These are phyloP conservation scores for Cremastobaeus sp. DNA, from an alignment of 2,888 invertebrate genomes.

Conservation along the genomic window DNA sequence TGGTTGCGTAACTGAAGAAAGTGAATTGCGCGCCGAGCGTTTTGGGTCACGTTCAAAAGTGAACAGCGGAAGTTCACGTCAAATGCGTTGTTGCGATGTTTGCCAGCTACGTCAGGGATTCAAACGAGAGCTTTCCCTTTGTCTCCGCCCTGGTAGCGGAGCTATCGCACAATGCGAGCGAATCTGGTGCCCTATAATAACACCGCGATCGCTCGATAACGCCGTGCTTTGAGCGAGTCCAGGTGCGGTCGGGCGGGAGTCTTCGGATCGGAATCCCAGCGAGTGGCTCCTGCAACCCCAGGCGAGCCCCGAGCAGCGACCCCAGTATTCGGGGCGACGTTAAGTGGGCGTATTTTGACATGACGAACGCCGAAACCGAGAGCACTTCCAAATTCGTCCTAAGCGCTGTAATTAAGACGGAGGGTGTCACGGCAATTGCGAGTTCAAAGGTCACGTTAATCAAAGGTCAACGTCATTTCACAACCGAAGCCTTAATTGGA, in stretches of 20 bases:
- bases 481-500: neutral
- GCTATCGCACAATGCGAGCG: slow-evolving; percentile 45
- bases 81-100: slow-evolving; percentile 31
- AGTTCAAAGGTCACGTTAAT: neutral
- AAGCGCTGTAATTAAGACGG: slow-evolving; percentile 23
- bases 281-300: no score
- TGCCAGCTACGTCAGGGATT: slow-evolving; percentile 14
- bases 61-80: neutral
- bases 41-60: no score
- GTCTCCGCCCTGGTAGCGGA: slow-evolving; percentile 23
- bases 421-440: slow-evolving; percentile 12
- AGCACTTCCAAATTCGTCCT: slow-evolving; percentile 16
- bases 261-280: no score
- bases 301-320: no score
- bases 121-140: slow-evolving; percentile 32
- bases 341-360: slow-evolving; percentile 54
- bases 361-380: slow-evolving; percentile 52
- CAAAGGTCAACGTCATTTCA: neutral
- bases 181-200: slow-evolving; percentile 51
- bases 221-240: slow-evolving; percentile 48
- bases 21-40: no score
- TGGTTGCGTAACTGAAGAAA: no score
- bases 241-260: slow-evolving; percentile 58
- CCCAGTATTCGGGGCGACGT: slow-evolving; percentile 3
- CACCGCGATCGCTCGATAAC: slow-evolving; percentile 47